phyloP scores from a whole-genome alignment of 2,888 invertebrate species.

The Pharmacophagus antenor region DNA sequence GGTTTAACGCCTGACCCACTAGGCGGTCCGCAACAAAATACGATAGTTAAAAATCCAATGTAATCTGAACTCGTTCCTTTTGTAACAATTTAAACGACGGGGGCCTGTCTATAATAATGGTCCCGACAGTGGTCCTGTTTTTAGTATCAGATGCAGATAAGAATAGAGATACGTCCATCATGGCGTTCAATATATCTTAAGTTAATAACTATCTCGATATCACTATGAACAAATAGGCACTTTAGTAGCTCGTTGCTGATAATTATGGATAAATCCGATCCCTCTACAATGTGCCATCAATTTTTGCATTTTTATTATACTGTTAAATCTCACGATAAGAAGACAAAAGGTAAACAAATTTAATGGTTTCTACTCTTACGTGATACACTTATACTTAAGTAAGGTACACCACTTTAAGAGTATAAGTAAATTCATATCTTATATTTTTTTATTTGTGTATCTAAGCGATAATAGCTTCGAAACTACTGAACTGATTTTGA shows the following conservation, averaged over 20 bases:
- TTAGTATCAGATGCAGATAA: slow-evolving; percentile 54
- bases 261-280: background rate
- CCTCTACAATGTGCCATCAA: no score
- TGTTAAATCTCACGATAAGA: no score
- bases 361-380: no score
- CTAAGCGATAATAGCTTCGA: no score
- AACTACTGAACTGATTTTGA: no score
- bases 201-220: slow-evolving; percentile 33
- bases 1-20: slow-evolving; percentile 65
- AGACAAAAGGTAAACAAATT: no score
- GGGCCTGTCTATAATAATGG: slow-evolving; percentile 6
- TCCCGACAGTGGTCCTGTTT: slow-evolving; percentile 20
- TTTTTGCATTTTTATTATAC: no score
- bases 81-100: background rate
- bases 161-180: slow-evolving; percentile 48
- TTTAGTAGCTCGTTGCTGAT: background rate
- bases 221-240: slow-evolving; percentile 11
- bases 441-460: no score
- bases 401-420: no score
- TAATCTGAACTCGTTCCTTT: slow-evolving; percentile 14
- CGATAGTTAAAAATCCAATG: slow-evolving; percentile 33
- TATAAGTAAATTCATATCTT: no score
- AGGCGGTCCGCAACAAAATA: slow-evolving; percentile 55
- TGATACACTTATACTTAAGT: no score
- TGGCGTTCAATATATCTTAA: slow-evolving; percentile 28